phyloP scores from a whole-genome alignment of 2,797 vertebrate species.

The Tangara arthus region DNA sequence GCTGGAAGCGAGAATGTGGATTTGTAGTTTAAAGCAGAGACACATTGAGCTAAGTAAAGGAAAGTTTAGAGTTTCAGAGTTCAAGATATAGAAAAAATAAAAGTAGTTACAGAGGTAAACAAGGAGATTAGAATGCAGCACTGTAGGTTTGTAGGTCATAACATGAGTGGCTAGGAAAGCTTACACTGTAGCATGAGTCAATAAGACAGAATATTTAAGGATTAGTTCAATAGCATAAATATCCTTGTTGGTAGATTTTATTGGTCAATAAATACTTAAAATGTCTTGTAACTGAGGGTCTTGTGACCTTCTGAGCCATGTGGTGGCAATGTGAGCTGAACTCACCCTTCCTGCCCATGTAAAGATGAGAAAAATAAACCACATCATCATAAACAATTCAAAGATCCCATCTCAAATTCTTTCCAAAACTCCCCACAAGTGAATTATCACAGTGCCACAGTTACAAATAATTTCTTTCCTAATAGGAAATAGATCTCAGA shows the following conservation, averaged over 20 bases:
- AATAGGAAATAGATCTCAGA: background rate
- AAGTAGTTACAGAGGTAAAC: background rate
- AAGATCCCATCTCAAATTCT: background rate
- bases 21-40: background rate
- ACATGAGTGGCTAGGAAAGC: background rate
- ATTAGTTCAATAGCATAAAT: background rate
- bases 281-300: background rate
- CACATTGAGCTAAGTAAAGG: background rate
- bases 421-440: background rate
- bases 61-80: background rate
- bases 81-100: background rate
- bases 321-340: background rate
- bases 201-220: background rate
- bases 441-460: background rate
- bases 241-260: background rate
- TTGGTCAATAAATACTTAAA: background rate
- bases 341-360: background rate
- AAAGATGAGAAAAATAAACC: background rate
- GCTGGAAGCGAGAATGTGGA: background rate
- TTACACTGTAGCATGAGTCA: background rate
- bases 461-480: background rate
- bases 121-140: background rate
- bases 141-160: background rate
- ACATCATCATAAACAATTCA: background rate
- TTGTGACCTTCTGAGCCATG: background rate